A percentile compares a stretch with the other conserved stretches of the same genome.
Conservation (phyloP, 2,113 vertebrate genomes). For the Lycaon pictus region DNA sequence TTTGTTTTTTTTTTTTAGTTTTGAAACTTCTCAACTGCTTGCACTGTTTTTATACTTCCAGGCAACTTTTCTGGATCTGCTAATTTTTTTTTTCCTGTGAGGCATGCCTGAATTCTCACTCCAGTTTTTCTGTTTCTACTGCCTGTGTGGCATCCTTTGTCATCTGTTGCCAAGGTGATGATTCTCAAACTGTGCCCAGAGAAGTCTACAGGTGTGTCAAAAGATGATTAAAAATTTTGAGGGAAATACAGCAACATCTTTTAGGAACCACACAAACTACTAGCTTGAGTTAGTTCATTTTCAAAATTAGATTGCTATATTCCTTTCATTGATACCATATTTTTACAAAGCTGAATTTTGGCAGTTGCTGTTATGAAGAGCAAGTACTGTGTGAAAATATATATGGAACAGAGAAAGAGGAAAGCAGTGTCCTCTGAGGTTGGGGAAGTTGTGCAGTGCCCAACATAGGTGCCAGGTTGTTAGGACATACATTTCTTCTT, state of each 20-base stretch:
- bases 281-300: slow-evolving; percentile 15
- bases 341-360: slow-evolving; percentile 51
- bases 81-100: neutral
- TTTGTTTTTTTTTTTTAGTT: neutral
- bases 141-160: neutral
- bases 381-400: neutral
- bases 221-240: neutral
- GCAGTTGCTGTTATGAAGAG: neutral
- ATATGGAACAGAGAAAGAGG: neutral
- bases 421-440: neutral
- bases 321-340: neutral
- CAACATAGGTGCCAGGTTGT: neutral
- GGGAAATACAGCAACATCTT: neutral
- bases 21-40: slow-evolving; percentile 11
- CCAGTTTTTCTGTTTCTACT: neutral
- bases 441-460: slow-evolving; percentile 14
- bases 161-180: neutral
- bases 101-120: neutral
- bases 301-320: slow-evolving; percentile 7
- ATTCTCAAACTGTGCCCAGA: neutral
- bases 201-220: neutral
- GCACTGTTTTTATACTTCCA: neutral
- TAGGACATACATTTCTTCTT: neutral
- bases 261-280: neutral
- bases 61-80: neutral